Base-by-base conservation (phyloP, 1,140 invertebrate species). In the Latrodectus geometricus region DNA sequence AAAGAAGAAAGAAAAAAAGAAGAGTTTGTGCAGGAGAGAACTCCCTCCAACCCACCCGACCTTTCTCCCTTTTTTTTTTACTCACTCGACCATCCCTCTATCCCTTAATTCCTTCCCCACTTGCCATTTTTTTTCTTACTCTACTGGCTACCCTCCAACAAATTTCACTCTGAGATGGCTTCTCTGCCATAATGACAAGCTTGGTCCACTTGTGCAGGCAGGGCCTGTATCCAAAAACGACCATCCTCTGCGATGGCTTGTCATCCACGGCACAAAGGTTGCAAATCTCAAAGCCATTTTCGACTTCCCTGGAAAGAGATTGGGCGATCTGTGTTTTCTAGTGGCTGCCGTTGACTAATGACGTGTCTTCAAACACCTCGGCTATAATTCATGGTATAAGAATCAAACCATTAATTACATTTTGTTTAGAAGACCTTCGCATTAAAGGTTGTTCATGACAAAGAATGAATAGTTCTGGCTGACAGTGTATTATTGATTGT, bases 141-240 rank as follows among this genome's bases (percentile, higher is more conserved):
- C 15, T 2, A 81, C 79, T 81, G 79, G 79, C 79, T 48, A 20
- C 68, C 79, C 79, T 81, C 79, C 79, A 81, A 54, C 74, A 76
- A 76, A 76, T 56, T 76, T 76, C 54, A 23, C 74, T 56, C 20
- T 21, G 74, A 61, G 11, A 61, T 76, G 50, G 74, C 54, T 52
- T 76, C 52, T 52, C 74, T 23, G 20, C 17, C 17, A 61, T 61
- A 17, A 61, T 61, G 54, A 61, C 72, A 50, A 23, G 75, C 48
- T 52, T 52, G 7, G 75, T 77, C 17, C 20, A 77, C 75, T 48
- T 52, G 75, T 56, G 65, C 23, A 74, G 52, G 48, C 52, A 77
- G 56, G 75, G 75, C 75, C 52, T 52, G 75, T 56, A 56, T 77
- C 56, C 56, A 77, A 48, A 65, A 23, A 77, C 75, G 52, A 56